Conservation (phyloP, 2,113 vertebrate species). For the Petrocephalus zakoni region DNA sequence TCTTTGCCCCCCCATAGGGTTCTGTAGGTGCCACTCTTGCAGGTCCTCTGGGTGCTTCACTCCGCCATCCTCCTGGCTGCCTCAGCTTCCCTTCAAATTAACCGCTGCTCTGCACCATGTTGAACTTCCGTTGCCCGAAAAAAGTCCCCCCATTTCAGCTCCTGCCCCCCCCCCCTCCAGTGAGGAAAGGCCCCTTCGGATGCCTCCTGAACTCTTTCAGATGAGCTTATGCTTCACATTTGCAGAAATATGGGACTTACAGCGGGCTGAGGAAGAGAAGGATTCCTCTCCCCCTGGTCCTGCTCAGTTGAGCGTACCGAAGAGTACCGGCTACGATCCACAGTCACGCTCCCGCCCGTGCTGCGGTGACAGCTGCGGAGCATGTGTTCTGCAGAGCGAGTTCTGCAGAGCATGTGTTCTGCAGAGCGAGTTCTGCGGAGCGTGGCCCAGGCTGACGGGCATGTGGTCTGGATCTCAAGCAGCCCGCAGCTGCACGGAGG, state of each 20-base stretch:
- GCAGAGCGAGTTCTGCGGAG: neutral
- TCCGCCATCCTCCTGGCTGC: neutral
- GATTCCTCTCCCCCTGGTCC: neutral
- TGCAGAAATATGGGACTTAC: neutral
- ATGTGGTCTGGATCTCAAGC: neutral
- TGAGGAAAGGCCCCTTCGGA: neutral
- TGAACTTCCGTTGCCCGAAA: too few relatives aligned
- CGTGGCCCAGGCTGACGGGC: neutral
- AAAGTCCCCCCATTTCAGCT: neutral
- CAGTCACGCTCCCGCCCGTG: neutral
- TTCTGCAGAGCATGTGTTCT: neutral
- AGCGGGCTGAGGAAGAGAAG: neutral
- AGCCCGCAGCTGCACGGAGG: neutral
- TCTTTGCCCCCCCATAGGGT: neutral
- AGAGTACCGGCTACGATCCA: neutral
- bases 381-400: neutral
- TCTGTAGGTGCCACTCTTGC: neutral
- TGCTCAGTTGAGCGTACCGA: neutral
- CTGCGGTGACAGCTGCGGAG: neutral
- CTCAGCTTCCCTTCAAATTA: neutral
- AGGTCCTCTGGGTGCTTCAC: neutral
- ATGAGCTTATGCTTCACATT: neutral
- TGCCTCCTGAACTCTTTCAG: neutral
- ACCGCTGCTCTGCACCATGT: neutral
- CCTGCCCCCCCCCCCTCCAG: neutral